Conservation (phyloP, 2,888 invertebrate genomes). For the Phalera bucephala region DNA sequence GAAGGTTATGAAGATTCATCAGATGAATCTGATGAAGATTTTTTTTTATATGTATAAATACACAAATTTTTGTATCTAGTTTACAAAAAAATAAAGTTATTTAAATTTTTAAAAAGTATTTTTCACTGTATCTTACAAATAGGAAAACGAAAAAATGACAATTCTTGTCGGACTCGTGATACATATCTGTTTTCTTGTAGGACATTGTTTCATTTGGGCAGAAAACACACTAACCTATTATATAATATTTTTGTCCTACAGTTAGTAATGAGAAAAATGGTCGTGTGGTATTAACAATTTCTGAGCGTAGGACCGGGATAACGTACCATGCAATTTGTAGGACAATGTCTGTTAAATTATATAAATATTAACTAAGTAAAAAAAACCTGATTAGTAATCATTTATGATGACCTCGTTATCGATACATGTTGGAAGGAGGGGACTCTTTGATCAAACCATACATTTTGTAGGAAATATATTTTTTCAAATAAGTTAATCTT, state of each 20-base stretch:
- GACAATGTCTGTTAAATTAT: slow-evolving; percentile 4
- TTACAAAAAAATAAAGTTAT: slow-evolving; percentile 5
- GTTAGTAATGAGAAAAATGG: slow-evolving; percentile 12
- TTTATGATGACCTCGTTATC: slow-evolving; percentile 6
- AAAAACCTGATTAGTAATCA: slow-evolving; percentile 2
- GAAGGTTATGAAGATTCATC: slow-evolving; percentile 7
- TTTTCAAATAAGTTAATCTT: slow-evolving; percentile 2
- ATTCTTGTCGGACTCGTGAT: slow-evolving; percentile 9
- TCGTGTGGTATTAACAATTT: slow-evolving; percentile 11
- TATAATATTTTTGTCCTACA: slow-evolving; percentile 12
- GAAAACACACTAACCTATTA: slow-evolving; percentile 10
- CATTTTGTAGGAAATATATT: slow-evolving; percentile 8
- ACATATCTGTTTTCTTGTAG: slow-evolving; percentile 13
- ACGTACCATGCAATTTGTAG: slow-evolving; percentile 8
- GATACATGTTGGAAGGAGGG: slow-evolving; percentile 8
- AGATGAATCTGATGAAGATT: slow-evolving; percentile 9
- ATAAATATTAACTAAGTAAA: slow-evolving; percentile 2
- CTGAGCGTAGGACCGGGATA: slow-evolving; percentile 11
- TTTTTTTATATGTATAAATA: slow-evolving; percentile 5
- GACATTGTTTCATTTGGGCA: slow-evolving; percentile 12
- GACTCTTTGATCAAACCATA: slow-evolving; percentile 8
- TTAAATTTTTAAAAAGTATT: slow-evolving; percentile 3
- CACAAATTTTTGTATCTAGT: slow-evolving; percentile 5
- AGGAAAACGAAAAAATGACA: slow-evolving; percentile 8
- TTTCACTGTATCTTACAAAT: slow-evolving; percentile 7